Evolutionary conservation across 2,888 invertebrate species (phyloP), one percentile per base, ranked within the genome.

Genomic region (Anarsia innoxiella): DNA sequence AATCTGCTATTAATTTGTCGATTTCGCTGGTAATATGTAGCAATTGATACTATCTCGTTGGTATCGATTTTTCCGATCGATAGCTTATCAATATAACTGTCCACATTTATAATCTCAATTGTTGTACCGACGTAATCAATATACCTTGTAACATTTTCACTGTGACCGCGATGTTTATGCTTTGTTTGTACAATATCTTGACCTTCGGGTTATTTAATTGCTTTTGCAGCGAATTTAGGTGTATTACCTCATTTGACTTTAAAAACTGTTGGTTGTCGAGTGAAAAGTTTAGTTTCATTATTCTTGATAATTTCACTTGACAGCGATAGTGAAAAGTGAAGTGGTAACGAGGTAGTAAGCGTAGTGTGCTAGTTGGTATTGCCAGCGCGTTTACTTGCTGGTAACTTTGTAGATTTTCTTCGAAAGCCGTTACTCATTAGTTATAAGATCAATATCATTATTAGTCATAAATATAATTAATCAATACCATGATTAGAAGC

Each of bases 301-400:
- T 13, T 4, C 9, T 29, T 31, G 11, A 12, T 19, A 16, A 31
- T 26, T 33, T 33, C 35, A 28, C 35, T 35, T 13, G 6, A 3
- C 16, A 19, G 8, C 12, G 35, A 35, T 35, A 35, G 35, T 35
- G 35, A 35, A 35, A 35, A 19, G 35, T 35, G 28, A 34, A 33
- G 35, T 35, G 34, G 15, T 13, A 35, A 25, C 33, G 9, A 19
- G 35, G 27, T 35, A 15, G 28, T 23, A 15, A 27, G 15, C 16
- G 35, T 27, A 28, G 19, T 25, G 19, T 35, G 12, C 15, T 28
- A 16, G 28, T 27, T 13, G 19, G 35, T 27, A 26, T 33, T 33
- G 33, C 33, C 33, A 12, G 12, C 12, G n/a, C n/a, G n/a, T n/a
- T n/a, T n/a, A n/a, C n/a, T n/a, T n/a, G n/a, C n/a, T n/a, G n/a